phyloP scores from a whole-genome alignment of 2,888 invertebrate species.

The Sericinus montela region DNA sequence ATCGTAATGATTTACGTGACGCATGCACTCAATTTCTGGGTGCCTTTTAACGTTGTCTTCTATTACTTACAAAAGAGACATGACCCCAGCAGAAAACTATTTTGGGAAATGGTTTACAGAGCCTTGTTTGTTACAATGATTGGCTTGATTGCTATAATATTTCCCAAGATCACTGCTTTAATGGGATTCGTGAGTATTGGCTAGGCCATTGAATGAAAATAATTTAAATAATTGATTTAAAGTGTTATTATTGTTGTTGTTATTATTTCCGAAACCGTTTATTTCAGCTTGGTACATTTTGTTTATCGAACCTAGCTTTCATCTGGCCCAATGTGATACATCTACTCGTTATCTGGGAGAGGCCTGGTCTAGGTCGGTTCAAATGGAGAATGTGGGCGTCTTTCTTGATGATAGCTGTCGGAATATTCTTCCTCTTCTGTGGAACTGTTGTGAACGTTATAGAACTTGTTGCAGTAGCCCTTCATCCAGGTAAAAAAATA shows the following conservation, averaged over 20 bases:
- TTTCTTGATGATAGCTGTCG: constrained; percentile 39
- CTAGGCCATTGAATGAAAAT: too few relatives aligned
- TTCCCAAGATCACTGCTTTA: constrained; percentile 50
- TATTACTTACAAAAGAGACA: constrained; percentile 41
- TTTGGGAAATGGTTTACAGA: constrained; percentile 47
- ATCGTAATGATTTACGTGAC: constrained; percentile 57
- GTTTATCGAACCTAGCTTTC: constrained; percentile 67
- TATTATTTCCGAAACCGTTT: too few relatives aligned
- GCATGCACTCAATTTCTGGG: constrained; percentile 59
- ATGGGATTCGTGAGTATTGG: constrained; percentile 63
- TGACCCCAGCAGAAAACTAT: constrained; percentile 17
- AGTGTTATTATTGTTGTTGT: too few relatives aligned
- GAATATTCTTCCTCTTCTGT: constrained; percentile 46
- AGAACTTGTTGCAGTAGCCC: constrained; percentile 23
- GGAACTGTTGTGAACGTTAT: constrained; percentile 39
- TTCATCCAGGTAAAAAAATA: not conserved
- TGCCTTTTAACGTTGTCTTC: constrained; percentile 53
- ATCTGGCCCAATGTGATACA: constrained; percentile 68
- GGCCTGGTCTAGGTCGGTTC: constrained; percentile 54
- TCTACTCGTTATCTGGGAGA: constrained; percentile 56
- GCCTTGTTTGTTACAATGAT: constrained; percentile 38
- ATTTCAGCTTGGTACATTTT: constrained; percentile 67
- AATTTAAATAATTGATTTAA: too few relatives aligned
- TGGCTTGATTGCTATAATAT: constrained; percentile 37
- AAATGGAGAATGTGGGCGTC: constrained; percentile 61